Percentiles rank a stretch among this genome's conserved stretches.
Conservation (phyloP, 1,140 invertebrate genomes). For the Muscidifurax raptorellus region DNA sequence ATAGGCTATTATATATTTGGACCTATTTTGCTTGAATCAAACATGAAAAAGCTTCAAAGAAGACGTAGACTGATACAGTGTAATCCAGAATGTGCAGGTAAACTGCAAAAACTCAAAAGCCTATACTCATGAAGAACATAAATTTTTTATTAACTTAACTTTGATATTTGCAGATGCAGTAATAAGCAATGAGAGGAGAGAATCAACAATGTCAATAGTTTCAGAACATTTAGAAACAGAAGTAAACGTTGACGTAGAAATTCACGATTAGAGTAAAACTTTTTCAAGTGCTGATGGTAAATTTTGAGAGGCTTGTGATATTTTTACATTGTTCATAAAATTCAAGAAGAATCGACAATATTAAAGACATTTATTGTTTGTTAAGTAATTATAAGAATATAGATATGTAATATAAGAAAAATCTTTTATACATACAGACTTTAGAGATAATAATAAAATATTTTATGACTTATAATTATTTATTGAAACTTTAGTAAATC, state of each 20-base stretch:
- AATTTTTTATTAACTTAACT: constrained; percentile 23
- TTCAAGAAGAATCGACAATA: constrained; percentile 1
- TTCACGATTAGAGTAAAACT: not conserved
- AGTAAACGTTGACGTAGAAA: constrained; percentile 61
- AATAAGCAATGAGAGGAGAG: constrained; percentile 59
- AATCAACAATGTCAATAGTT: constrained; percentile 62
- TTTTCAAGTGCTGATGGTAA: not conserved
- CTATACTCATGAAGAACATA: constrained; percentile 16
- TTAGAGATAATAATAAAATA: constrained; percentile 14
- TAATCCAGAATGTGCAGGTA: constrained; percentile 67
- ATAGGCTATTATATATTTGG: constrained; percentile 84
- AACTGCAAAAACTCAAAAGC: constrained; percentile 4
- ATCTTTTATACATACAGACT: constrained; percentile 14
- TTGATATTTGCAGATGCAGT: constrained; percentile 59
- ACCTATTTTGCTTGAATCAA: constrained; percentile 62
- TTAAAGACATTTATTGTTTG: constrained; percentile 14
- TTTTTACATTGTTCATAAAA: constrained; percentile 23
- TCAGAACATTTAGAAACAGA: constrained; percentile 62
- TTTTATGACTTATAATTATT: not conserved
- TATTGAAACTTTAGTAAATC: not conserved
- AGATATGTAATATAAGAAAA: constrained; percentile 14
- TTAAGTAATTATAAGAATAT: not conserved
- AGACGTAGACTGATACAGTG: constrained; percentile 59
- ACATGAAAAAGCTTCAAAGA: constrained; percentile 59
- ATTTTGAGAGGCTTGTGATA: constrained; percentile 17